Base-by-base conservation (phyloP, 2,113 vertebrate genomes). In the Syngnathus typhle region DNA sequence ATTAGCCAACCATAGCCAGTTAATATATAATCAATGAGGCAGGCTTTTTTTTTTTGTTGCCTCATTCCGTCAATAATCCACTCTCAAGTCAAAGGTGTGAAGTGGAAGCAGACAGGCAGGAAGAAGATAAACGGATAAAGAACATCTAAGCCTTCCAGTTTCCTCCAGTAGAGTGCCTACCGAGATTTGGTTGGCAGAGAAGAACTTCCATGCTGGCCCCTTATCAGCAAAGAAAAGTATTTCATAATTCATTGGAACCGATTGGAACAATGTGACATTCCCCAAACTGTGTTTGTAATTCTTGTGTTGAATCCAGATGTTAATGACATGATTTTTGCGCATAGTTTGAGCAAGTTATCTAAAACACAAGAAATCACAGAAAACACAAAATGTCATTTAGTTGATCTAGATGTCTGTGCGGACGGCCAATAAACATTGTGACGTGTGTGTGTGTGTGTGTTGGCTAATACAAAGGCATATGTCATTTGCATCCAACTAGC, bases 401-500 rank as follows among this genome's bases (percentile, higher is more conserved):
- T 32, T 90, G 78, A 87, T 86, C 65, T 77, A 89, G 56, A 77
- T 64, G 82, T 84, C 79, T 76, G 77, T 62, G 5, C 52, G 7
- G 66, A 51, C 44, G 55, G 83, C 88, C 87, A 89, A 86, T 91
- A 90, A 92, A 91, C 89, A 88, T 46, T 62, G 60, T 19, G 43
- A 46, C 11, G 16, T 59, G 62, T 56, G 49, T 49, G 7, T 6
- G 39, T 39, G 9, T 71, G 69, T 75, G 39, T 66, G n/a, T 52
- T 32, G 52, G 38, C 43, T 64, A n/a, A 9, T 43, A 39, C 64
- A 8, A 32, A 69, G 63, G 21, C 27, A 6, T 55, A 70, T 74
- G 69, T 76, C 68, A 70, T 32, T 32, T 32, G 27, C 27, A 32
- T 32, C 27, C 27, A 32, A 32, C 27, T 32, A 32, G 27, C 2